These are phyloP conservation scores for Momotus momota DNA, from an alignment of 2,797 vertebrate genomes.

Conservation along the genomic window DNA sequence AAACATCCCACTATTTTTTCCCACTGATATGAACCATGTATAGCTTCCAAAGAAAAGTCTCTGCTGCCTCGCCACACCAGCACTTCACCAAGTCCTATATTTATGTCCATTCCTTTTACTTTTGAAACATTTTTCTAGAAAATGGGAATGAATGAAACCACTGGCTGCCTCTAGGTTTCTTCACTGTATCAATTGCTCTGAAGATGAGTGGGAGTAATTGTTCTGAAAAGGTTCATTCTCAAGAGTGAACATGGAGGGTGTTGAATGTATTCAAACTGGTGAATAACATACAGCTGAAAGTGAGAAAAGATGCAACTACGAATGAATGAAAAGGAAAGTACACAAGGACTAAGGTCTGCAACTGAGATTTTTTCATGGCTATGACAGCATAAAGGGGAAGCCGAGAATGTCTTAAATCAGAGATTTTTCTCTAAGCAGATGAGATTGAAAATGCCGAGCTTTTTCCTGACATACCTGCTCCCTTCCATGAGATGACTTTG, in stretches of 20 bases:
- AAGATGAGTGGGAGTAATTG: slow-evolving; percentile 29
- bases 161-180: slow-evolving; percentile 24
- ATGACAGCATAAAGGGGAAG: rapidly evolving
- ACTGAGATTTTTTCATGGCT: not conserved
- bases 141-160: not conserved
- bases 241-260: not conserved
- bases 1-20: not conserved
- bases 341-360: not conserved
- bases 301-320: not conserved
- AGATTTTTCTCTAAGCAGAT: not conserved
- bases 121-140: not conserved
- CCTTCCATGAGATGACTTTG: rapidly evolving
- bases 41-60: not conserved
- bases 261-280: not conserved
- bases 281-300: not conserved
- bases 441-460: not conserved
- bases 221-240: slow-evolving; percentile 52
- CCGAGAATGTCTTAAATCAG: not conserved
- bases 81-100: not conserved
- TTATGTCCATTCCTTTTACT: not conserved
- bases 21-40: rapidly evolving
- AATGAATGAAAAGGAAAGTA: not conserved
- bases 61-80: not conserved
- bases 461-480: not conserved
- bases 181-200: slow-evolving; percentile 26